Conservation (phyloP, 2,888 invertebrate genomes). For the Lacanobia wlatinum region DNA sequence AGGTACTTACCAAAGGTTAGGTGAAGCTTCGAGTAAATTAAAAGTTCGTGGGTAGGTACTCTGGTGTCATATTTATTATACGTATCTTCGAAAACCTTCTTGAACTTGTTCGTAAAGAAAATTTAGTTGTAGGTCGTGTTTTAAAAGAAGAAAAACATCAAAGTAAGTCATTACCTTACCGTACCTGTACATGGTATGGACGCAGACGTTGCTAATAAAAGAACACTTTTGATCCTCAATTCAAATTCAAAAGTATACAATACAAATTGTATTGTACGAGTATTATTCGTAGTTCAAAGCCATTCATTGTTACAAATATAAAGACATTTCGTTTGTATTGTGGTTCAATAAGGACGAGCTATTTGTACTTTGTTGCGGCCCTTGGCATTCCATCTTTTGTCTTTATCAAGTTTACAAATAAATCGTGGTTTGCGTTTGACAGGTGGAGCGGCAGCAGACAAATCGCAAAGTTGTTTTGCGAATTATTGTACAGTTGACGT, state of each 20-base stretch:
- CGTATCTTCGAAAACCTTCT: background rate
- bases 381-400: slow-evolving; percentile 62
- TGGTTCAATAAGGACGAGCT: slow-evolving; percentile 37
- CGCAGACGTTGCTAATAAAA: slow-evolving; percentile 9
- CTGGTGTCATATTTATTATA: background rate
- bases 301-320: slow-evolving; percentile 37
- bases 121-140: background rate
- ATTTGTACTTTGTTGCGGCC: slow-evolving; percentile 46
- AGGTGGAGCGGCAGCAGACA: slow-evolving; percentile 30
- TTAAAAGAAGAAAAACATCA: background rate
- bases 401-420: slow-evolving; percentile 57
- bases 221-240: slow-evolving; percentile 27
- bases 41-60: background rate
- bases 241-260: slow-evolving; percentile 29
- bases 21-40: slow-evolving; percentile 3
- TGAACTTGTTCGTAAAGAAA: background rate
- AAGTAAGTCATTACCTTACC: background rate
- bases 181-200: background rate
- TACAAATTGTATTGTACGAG: slow-evolving; percentile 11
- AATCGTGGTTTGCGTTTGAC: slow-evolving; percentile 49
- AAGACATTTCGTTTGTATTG: slow-evolving; percentile 47
- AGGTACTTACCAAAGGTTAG: background rate
- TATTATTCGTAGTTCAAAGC: slow-evolving; percentile 27
- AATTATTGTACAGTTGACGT: background rate
- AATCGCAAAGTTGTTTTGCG: slow-evolving; percentile 10